Conservation (phyloP, 2,113 vertebrate genomes). For the Ophiodon elongatus region DNA sequence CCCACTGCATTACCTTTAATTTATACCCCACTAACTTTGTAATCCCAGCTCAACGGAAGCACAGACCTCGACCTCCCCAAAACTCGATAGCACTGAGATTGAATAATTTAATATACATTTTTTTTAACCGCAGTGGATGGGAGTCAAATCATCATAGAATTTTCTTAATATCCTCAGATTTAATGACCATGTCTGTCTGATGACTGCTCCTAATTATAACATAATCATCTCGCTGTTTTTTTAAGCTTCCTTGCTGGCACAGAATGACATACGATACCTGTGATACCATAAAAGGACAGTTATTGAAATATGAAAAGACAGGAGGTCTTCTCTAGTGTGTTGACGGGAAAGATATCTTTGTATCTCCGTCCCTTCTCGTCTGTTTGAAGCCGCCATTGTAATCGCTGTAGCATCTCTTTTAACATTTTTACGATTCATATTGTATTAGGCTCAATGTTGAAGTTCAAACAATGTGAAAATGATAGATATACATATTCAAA, state of each 20-base stretch:
- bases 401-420: background rate
- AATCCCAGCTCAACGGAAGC: conserved; percentile 60
- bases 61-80: conserved; percentile 51
- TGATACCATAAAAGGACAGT: conserved; percentile 34
- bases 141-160: conserved; percentile 54
- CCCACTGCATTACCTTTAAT: conserved; percentile 62
- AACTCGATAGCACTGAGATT: conserved; percentile 56
- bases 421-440: background rate
- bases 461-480: background rate
- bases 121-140: conserved; percentile 47
- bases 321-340: background rate
- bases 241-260: conserved; percentile 21
- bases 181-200: conserved; percentile 66
- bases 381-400: background rate
- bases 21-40: conserved; percentile 61
- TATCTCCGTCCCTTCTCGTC: too few relatives aligned
- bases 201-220: conserved; percentile 57
- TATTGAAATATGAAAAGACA: conserved; percentile 38
- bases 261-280: conserved; percentile 23
- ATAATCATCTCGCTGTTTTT: conserved; percentile 30
- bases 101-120: conserved; percentile 73
- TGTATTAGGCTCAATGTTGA: background rate
- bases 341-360: background rate
- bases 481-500: too few relatives aligned
- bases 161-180: conserved; percentile 68